These are phyloP conservation scores for Pseudomugil tenellus DNA, from an alignment of 2,797 vertebrate species.

Conservation along the genomic window DNA sequence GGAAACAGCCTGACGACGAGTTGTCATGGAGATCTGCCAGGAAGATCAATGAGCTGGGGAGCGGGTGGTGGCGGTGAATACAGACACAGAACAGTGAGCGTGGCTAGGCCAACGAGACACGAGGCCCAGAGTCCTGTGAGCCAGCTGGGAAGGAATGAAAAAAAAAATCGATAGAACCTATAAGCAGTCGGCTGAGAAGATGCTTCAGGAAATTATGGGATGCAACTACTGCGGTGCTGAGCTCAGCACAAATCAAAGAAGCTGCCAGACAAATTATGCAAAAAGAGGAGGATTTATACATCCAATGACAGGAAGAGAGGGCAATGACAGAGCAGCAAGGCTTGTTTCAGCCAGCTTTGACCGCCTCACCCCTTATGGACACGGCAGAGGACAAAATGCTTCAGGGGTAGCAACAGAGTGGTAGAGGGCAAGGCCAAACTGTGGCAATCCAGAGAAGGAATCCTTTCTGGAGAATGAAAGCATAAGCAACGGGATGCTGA, in stretches of 20 bases:
- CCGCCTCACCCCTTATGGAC: slow-evolving; percentile 18
- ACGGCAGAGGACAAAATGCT: slow-evolving; percentile 44
- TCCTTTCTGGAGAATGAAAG: slow-evolving; percentile 20
- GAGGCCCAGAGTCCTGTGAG: slow-evolving; percentile 17
- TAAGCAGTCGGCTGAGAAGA: slow-evolving; percentile 52
- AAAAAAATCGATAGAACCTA: slow-evolving; percentile 63
- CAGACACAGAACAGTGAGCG: slow-evolving; percentile 43
- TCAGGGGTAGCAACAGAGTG: slow-evolving; percentile 40
- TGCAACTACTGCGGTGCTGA: slow-evolving; percentile 64
- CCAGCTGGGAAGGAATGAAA: not conserved
- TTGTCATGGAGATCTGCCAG: slow-evolving; percentile 70
- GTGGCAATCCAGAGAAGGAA: slow-evolving; percentile 25
- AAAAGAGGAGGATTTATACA: slow-evolving; percentile 57
- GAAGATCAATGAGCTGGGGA: slow-evolving; percentile 59
- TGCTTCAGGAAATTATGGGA: slow-evolving; percentile 66
- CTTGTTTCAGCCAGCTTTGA: slow-evolving; percentile 27
- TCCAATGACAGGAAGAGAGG: slow-evolving; percentile 36
- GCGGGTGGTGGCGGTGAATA: slow-evolving; percentile 21
- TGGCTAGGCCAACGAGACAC: slow-evolving; percentile 50
- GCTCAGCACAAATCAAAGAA: slow-evolving; percentile 72
- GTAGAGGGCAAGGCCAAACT: slow-evolving; percentile 37
- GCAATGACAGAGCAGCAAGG: slow-evolving; percentile 38
- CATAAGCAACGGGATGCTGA: slow-evolving; percentile 17
- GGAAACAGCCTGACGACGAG: slow-evolving; percentile 60
- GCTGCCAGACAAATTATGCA: slow-evolving; percentile 73